phyloP scores from a whole-genome alignment of 2,888 invertebrate species.

The Leucophenga maculata region DNA sequence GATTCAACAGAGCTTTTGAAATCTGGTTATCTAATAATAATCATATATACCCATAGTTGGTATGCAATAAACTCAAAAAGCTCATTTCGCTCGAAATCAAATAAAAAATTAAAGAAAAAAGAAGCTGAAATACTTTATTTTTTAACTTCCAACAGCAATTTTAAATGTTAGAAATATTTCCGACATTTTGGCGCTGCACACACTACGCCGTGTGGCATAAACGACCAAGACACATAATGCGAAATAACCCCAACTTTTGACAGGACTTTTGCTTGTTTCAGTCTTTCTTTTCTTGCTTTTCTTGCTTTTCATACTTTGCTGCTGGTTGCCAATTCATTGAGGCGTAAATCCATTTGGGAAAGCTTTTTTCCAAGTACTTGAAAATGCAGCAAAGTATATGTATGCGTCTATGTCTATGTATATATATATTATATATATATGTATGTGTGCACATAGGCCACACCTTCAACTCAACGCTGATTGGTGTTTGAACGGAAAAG shows the following conservation, averaged over 20 bases:
- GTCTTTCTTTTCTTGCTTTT: conserved; percentile 1
- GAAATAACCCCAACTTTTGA: conserved; percentile 2
- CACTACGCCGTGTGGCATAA: no score
- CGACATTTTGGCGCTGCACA: conserved; percentile 5
- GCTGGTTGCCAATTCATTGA: conserved; percentile 37
- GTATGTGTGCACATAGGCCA: conserved; percentile 50
- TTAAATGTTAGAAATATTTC: conserved; percentile 7
- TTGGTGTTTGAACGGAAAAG: conserved; percentile 68
- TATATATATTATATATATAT: background rate
- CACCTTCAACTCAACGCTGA: conserved; percentile 70
- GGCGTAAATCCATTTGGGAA: conserved; percentile 49
- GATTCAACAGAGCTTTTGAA: no score
- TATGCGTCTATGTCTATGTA: conserved; percentile 19
- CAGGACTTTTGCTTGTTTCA: background rate
- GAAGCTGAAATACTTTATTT: no score
- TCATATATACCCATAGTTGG: no score
- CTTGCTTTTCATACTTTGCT: background rate
- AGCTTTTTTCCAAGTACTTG: conserved; percentile 34
- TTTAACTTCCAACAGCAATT: background rate
- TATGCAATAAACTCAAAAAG: no score
- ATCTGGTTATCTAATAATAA: no score
- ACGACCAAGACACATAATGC: no score
- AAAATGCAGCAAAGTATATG: conserved; percentile 17
- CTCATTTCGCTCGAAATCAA: no score
- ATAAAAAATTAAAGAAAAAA: background rate